These are phyloP conservation scores for Diuraphis noxia DNA, from an alignment of 1,140 invertebrate species.

Conservation along the genomic window DNA sequence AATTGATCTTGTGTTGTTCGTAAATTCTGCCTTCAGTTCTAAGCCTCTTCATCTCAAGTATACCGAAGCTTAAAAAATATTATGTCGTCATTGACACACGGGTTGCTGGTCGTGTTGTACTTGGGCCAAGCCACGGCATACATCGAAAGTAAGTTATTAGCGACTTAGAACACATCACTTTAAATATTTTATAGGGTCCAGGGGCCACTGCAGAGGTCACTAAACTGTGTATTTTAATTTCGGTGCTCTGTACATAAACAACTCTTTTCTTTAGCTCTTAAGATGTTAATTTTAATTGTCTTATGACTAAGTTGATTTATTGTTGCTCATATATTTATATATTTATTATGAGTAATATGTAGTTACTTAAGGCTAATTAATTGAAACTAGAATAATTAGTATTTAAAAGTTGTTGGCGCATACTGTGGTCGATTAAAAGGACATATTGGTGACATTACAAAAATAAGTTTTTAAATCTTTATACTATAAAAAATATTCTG, in stretches of 20 bases:
- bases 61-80: not conserved
- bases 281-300: not conserved
- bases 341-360: not conserved
- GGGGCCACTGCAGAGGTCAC: not conserved
- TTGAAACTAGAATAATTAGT: not conserved
- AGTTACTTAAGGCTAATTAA: not conserved
- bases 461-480: not conserved
- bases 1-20: not conserved
- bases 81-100: not conserved
- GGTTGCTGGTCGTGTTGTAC: not conserved
- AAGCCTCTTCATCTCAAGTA: not conserved
- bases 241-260: not conserved
- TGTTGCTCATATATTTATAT: not conserved
- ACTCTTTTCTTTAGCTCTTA: not conserved
- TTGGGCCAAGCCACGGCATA: not conserved
- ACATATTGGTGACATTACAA: not conserved
- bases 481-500: not conserved
- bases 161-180: no score
- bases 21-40: not conserved
- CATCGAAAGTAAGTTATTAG: not conserved
- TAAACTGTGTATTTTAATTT: not conserved
- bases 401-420: not conserved
- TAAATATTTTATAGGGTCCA: not conserved
- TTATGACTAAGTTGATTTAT: not conserved
- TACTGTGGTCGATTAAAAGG: not conserved